Conservation (phyloP, 2,888 invertebrate species). For the Mythimna ferrago region DNA sequence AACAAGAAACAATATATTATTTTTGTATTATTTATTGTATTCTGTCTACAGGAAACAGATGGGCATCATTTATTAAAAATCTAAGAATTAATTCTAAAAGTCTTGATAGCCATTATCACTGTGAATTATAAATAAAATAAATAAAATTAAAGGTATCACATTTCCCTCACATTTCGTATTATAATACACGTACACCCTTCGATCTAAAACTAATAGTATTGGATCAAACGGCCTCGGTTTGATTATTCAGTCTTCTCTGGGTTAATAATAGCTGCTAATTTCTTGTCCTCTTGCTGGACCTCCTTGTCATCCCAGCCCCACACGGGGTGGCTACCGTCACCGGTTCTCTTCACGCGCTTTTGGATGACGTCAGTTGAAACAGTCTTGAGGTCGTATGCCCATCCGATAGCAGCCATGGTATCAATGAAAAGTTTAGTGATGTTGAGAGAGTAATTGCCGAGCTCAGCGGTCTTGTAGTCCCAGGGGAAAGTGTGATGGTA, state of each 20-base stretch:
- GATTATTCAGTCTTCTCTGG: slow-evolving; percentile 74
- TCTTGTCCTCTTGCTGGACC: slow-evolving; percentile 68
- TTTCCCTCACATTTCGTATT: slow-evolving; percentile 47
- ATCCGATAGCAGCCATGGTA: slow-evolving; percentile 94
- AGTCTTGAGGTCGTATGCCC: slow-evolving; percentile 96
- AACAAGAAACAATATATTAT: slow-evolving; percentile 18
- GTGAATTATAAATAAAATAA: slow-evolving; percentile 59
- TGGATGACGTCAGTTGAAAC: slow-evolving; percentile 93
- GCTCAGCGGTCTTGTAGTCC: slow-evolving; percentile 96
- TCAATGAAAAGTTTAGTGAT: slow-evolving; percentile 94
- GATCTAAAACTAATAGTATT: slow-evolving; percentile 42
- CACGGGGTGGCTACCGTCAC: slow-evolving; percentile 93
- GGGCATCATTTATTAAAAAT: slow-evolving; percentile 44
- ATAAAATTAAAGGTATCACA: slow-evolving; percentile 61
- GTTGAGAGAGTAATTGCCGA: slow-evolving; percentile 93
- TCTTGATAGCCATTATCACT: slow-evolving; percentile 48
- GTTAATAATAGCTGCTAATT: slow-evolving; percentile 68
- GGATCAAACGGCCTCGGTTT: slow-evolving; percentile 33
- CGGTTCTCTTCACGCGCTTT: slow-evolving; percentile 93
- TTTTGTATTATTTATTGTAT: slow-evolving; percentile 49
- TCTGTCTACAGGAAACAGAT: slow-evolving; percentile 53
- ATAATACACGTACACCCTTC: slow-evolving; percentile 50
- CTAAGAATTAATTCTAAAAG: slow-evolving; percentile 56
- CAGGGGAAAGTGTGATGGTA: slow-evolving; percentile 96
- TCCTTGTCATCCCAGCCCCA: slow-evolving; percentile 93